A percentile compares a stretch with the other conserved stretches of the same genome.
Evolutionary conservation across 2,113 vertebrate species (phyloP).

Genomic region (Mus musculus): DNA sequence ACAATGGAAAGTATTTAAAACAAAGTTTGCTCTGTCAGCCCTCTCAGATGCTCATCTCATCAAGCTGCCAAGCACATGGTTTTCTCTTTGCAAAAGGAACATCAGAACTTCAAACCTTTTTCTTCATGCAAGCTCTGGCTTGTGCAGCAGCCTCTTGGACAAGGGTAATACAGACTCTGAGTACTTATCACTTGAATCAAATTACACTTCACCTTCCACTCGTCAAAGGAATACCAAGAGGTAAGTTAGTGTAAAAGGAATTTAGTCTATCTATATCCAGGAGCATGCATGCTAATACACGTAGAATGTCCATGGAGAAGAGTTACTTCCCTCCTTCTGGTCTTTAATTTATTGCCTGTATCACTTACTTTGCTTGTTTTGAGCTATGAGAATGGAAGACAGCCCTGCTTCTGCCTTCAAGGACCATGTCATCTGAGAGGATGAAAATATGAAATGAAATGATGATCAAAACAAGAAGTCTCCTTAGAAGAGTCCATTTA

Average conservation of each 20-base stretch:
- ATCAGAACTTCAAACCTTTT: background rate
- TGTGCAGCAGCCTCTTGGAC: background rate
- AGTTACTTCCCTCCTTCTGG: background rate
- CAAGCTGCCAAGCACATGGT: background rate
- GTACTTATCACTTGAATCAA: conserved; percentile 28
- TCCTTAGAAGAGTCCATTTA: background rate
- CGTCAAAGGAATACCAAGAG: background rate
- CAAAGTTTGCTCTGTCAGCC: background rate
- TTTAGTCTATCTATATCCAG: background rate
- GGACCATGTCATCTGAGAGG: background rate
- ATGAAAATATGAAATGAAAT: background rate
- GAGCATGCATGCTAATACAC: background rate
- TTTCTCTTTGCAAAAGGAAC: conserved; percentile 13
- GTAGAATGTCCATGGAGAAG: background rate
- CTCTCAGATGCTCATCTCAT: background rate
- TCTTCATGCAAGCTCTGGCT: background rate
- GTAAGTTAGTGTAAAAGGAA: background rate
- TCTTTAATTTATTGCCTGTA: conserved; percentile 14
- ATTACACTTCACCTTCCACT: background rate
- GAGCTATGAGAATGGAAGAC: background rate
- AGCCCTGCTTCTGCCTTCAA: background rate
- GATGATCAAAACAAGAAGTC: background rate
- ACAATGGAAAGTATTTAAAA: background rate
- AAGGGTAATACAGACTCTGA: background rate
- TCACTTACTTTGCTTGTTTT: background rate